Evolutionary conservation across 2,797 vertebrate species (phyloP), one percentile per base, ranked within the genome.

Genomic region (Mergus octosetaceus): DNA sequence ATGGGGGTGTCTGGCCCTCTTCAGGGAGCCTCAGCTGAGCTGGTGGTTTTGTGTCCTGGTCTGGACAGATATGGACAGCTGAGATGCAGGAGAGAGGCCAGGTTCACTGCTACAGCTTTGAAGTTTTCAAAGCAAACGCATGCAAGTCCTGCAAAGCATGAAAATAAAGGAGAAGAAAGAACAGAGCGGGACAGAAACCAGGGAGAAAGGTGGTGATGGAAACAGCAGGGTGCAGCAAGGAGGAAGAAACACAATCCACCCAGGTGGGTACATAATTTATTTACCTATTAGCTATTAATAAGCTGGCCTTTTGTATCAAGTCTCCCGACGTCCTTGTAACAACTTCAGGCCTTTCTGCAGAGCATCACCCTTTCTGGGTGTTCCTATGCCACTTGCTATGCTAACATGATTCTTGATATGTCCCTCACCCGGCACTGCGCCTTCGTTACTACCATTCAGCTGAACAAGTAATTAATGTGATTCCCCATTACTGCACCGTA

Each of bases 271-370:
- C 95, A 97, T 97, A 96, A 96, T 97, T 97, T 30, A 97, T 97
- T 62, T 74, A 81, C 5, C 51, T 89, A 92, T 97, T 96, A 96
- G 95, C 71, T 85, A 96, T 97, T 97, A 30, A 97, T 92, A 19
- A 96, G 72, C 22, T 6, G 1, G 91, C 88, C 94, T 89, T 96
- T 97, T 96, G 96, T 97, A 93, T 95, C 96, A 91, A 76, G 92
- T 94, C 95, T 96, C 93, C 87, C 2, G 6, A 96, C 94, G 69
- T 47, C 90, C 92, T 94, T 96, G 96, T 96, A 95, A 97, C 93
- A 93, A 93, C 95, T 97, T 96, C 91, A 94, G 89, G 87, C 95
- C 94, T 95, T 96, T 96, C 95, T 96, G 94, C 27, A 16, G 70
- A 94, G 92, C 95, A 83, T 87, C 94, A 91, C 94, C 93, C 95